phyloP scores from a whole-genome alignment of 64 coral and sea anemone species.

The Platygyra sinensis region DNA sequence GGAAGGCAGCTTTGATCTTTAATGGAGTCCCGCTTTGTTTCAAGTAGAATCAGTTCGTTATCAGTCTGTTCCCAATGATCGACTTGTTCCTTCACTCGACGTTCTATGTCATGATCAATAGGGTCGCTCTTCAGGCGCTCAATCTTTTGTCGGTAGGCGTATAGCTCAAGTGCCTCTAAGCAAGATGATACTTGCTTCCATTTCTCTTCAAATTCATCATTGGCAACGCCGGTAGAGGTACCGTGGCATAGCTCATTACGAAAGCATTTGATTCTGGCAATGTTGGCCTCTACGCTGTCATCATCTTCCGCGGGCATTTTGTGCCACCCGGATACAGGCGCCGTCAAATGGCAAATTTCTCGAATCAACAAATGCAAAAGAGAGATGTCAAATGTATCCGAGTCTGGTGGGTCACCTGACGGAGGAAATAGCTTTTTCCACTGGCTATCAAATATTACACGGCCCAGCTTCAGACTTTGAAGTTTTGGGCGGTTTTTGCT shows the following conservation, averaged over 20 bases:
- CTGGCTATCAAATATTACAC: constrained; percentile 23
- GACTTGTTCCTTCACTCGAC: background rate
- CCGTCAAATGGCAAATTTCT: background rate
- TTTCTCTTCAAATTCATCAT: constrained; percentile 1
- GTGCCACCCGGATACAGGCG: constrained; percentile 28
- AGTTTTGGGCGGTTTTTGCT: background rate
- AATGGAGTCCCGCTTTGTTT: too few relatives aligned
- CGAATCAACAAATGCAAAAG: constrained; percentile 44
- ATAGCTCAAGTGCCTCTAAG: background rate
- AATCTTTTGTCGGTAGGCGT: background rate
- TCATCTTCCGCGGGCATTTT: constrained; percentile 29
- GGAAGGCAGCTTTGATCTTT: background rate
- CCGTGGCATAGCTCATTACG: constrained; percentile 42
- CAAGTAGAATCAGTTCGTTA: too few relatives aligned
- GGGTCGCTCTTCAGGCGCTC: constrained; percentile 12
- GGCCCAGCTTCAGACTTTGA: background rate
- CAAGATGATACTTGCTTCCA: background rate
- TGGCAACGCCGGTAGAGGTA: background rate
- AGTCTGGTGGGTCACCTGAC: constrained; percentile 18
- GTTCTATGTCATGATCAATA: background rate
- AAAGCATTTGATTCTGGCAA: constrained; percentile 24
- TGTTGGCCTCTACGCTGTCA: constrained; percentile 27
- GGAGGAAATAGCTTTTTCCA: constrained; percentile 36
- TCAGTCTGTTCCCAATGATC: background rate
- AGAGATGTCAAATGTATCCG: constrained; percentile 31